A percentile compares a stretch with the other conserved stretches of the same genome.
phyloP scores from a whole-genome alignment of 2,113 vertebrate genomes.

The Beaufortia kweichowensis region DNA sequence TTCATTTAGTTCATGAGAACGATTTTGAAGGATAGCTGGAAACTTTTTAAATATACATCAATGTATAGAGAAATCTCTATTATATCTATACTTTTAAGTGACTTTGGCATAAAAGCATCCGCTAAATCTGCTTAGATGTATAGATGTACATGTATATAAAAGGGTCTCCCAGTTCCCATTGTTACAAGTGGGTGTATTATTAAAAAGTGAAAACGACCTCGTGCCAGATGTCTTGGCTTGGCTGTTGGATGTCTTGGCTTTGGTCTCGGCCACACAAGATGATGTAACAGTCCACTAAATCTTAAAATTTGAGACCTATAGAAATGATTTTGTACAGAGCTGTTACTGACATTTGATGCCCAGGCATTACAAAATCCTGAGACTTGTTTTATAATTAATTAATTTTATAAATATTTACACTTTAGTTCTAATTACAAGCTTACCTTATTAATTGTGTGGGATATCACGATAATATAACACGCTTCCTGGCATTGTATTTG shows the following conservation, averaged over 20 bases:
- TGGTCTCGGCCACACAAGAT: conserved; percentile 46
- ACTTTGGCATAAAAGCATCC: too few relatives aligned
- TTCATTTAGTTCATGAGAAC: too few relatives aligned
- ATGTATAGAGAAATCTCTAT: too few relatives aligned
- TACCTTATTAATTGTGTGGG: conserved; percentile 32
- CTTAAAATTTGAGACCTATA: conserved; percentile 50
- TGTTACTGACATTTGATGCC: conserved; percentile 9
- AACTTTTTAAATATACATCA: too few relatives aligned
- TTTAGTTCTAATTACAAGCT: conserved; percentile 6
- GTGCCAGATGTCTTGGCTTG: conserved; percentile 35
- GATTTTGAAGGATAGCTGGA: too few relatives aligned
- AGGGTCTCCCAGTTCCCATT: conserved; percentile 34
- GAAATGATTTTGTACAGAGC: conserved; percentile 29
- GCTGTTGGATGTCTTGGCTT: conserved; percentile 38
- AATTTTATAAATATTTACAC: conserved; percentile 1
- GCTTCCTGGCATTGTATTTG: neutral
- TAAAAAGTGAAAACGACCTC: conserved; percentile 29
- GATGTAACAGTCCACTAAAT: conserved; percentile 42
- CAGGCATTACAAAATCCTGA: neutral
- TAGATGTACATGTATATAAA: neutral
- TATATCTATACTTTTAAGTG: too few relatives aligned
- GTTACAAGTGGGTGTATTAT: conserved; percentile 12
- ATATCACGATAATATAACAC: too few relatives aligned
- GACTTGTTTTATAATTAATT: conserved; percentile 9
- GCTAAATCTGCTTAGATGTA: too few relatives aligned